Conservation (phyloP, 2,888 invertebrate species). For the Drosophila rellima region DNA sequence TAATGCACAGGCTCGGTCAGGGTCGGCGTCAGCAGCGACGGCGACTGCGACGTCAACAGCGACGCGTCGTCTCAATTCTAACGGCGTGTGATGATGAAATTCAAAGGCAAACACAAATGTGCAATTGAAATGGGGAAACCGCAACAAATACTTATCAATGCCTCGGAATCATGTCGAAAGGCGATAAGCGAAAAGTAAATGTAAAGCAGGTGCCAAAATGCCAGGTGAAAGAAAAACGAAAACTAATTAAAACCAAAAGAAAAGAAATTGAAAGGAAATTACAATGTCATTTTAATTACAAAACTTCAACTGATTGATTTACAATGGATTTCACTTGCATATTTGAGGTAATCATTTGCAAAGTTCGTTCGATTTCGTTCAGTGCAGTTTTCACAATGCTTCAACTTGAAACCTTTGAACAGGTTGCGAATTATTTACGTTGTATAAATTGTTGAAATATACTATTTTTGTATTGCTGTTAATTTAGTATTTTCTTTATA, state of each 20-base stretch:
- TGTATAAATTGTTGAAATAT: too few relatives aligned
- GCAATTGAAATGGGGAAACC: constrained; percentile 37
- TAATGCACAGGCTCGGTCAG: constrained; percentile 15
- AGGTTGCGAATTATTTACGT: neutral
- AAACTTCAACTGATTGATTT: constrained; percentile 4
- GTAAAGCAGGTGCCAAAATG: constrained; percentile 12
- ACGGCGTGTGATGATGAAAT: constrained; percentile 46
- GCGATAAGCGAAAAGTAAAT: constrained; percentile 39
- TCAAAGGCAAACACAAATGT: constrained; percentile 28
- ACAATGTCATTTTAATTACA: constrained; percentile 4
- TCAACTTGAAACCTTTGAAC: neutral
- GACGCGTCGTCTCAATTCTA: constrained; percentile 16
- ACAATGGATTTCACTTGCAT: constrained; percentile 1
- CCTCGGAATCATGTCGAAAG: constrained; percentile 29
- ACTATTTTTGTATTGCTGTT: neutral
- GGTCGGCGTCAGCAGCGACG: constrained; percentile 11
- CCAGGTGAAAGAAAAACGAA: constrained; percentile 2
- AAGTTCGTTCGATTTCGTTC: neutral
- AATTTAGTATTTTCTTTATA: neutral
- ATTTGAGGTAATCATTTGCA: constrained; percentile 4
- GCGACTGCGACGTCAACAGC: constrained; percentile 2
- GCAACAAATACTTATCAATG: constrained; percentile 34
- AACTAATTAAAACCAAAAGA: too few relatives aligned
- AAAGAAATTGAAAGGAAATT: neutral
- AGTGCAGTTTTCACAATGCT: neutral